Percentiles rank a stretch among this genome's conserved stretches.
phyloP scores from a whole-genome alignment of 2,797 vertebrate genomes.

The Hydrocynus forskahlii region DNA sequence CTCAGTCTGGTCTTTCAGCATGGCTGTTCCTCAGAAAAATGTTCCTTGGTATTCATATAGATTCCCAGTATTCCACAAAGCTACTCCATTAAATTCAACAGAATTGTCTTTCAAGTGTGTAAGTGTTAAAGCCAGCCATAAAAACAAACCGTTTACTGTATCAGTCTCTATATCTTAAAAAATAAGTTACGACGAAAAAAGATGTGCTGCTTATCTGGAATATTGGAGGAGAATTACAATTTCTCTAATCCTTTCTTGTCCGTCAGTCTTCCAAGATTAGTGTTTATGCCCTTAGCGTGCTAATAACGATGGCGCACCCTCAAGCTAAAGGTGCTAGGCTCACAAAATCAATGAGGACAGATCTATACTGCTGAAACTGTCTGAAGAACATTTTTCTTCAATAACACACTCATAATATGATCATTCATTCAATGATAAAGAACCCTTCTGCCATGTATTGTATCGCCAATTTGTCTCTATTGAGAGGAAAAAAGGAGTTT shows the following conservation, averaged over 20 bases:
- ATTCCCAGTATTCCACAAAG: neutral
- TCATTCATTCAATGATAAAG: slow-evolving; percentile 23
- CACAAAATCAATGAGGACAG: slow-evolving; percentile 10
- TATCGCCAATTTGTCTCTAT: slow-evolving; percentile 27
- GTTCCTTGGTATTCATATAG: neutral
- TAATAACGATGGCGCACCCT: neutral
- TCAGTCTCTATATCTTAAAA: neutral
- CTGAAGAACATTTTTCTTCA: slow-evolving; percentile 20
- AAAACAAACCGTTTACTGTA: slow-evolving; percentile 10
- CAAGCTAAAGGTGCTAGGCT: neutral
- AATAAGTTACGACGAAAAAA: neutral
- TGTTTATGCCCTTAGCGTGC: slow-evolving; percentile 1
- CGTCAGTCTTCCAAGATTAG: neutral
- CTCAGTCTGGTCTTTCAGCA: neutral
- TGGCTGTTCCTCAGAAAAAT: neutral
- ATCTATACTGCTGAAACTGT: slow-evolving; percentile 20
- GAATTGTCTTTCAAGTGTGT: no score
- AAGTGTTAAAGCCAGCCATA: neutral
- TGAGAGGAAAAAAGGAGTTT: neutral
- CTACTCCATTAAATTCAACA: neutral
- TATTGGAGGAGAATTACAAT: neutral
- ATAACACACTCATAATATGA: slow-evolving; percentile 29
- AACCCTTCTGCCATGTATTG: neutral
- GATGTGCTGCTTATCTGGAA: neutral
- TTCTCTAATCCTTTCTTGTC: slow-evolving; percentile 5